phyloP scores from a whole-genome alignment of 2,113 vertebrate genomes.

The Xenopus borealis region DNA sequence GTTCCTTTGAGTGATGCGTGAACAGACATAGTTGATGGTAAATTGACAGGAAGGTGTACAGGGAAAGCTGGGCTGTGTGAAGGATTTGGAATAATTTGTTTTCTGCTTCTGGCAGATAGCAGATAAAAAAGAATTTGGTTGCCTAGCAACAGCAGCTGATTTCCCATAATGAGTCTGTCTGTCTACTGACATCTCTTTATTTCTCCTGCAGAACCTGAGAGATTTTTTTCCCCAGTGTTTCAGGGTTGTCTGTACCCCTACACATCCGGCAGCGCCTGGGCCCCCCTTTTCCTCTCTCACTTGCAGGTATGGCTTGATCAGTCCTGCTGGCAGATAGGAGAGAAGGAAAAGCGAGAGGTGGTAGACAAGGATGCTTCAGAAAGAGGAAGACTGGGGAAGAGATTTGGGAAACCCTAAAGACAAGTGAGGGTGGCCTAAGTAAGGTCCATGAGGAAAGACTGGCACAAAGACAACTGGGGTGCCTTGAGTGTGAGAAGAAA shows the following conservation, averaged over 20 bases:
- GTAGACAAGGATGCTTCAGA: neutral
- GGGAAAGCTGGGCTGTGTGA: conserved; percentile 12
- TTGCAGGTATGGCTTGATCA: neutral
- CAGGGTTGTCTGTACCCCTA: neutral
- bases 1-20: conserved; percentile 2
- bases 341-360: neutral
- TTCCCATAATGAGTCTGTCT: conserved; percentile 45
- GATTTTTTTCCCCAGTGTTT: conserved; percentile 14
- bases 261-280: neutral
- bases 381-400: neutral
- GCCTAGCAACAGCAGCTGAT: conserved; percentile 45
- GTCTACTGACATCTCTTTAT: conserved; percentile 45
- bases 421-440: neutral
- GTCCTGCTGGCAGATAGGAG: neutral
- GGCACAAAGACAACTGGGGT: neutral
- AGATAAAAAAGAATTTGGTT: conserved; percentile 45
- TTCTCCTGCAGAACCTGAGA: conserved; percentile 30
- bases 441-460: too few species aligned
- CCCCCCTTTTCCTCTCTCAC: neutral
- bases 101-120: conserved; percentile 41
- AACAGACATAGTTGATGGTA: conserved; percentile 12
- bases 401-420: neutral
- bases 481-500: neutral
- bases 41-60: conserved; percentile 4
- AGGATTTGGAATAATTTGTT: conserved; percentile 46